A percentile compares a stretch with the other conserved stretches of the same genome.
These are phyloP conservation scores for Dolomedes plantarius DNA, from an alignment of 2,888 invertebrate genomes.

Conservation along the genomic window DNA sequence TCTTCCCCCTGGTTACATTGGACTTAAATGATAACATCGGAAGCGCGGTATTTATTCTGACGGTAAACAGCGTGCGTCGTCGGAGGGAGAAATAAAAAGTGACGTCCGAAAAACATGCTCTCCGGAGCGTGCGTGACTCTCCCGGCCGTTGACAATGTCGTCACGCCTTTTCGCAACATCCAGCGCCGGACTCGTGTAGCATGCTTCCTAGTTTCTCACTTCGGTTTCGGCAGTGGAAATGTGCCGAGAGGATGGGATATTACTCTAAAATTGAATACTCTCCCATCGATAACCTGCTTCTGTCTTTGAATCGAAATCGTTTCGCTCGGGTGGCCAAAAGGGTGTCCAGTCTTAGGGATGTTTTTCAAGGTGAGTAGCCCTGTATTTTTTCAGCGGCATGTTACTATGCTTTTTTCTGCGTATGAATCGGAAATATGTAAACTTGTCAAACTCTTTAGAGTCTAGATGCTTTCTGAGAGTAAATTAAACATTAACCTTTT, in stretches of 20 bases:
- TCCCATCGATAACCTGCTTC: slow-evolving; percentile 54
- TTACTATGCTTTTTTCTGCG: too few relatives aligned
- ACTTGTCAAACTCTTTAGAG: too few relatives aligned
- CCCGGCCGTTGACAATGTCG: not conserved
- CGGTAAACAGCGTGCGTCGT: too few relatives aligned
- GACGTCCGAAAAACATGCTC: not conserved
- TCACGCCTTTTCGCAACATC: not conserved
- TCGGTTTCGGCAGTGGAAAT: not conserved
- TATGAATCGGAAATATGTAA: too few relatives aligned
- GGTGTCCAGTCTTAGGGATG: slow-evolving; percentile 53
- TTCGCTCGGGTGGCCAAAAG: slow-evolving; percentile 27
- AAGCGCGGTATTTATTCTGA: too few relatives aligned
- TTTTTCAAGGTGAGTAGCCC: slow-evolving; percentile 64
- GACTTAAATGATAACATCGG: too few relatives aligned
- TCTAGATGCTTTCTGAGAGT: too few relatives aligned
- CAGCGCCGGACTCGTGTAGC: not conserved
- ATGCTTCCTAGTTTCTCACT: too few relatives aligned
- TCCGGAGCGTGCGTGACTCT: not conserved
- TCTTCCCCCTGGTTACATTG: too few relatives aligned
- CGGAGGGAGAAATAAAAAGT: not conserved
- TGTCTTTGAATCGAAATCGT: slow-evolving; percentile 58
- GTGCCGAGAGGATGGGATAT: not conserved
- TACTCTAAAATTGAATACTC: slow-evolving; percentile 40
- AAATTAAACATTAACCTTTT: too few relatives aligned
- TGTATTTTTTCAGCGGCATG: too few relatives aligned